These are phyloP conservation scores for Artibeus lituratus DNA, from an alignment of 2,797 vertebrate genomes.

Conservation along the genomic window DNA sequence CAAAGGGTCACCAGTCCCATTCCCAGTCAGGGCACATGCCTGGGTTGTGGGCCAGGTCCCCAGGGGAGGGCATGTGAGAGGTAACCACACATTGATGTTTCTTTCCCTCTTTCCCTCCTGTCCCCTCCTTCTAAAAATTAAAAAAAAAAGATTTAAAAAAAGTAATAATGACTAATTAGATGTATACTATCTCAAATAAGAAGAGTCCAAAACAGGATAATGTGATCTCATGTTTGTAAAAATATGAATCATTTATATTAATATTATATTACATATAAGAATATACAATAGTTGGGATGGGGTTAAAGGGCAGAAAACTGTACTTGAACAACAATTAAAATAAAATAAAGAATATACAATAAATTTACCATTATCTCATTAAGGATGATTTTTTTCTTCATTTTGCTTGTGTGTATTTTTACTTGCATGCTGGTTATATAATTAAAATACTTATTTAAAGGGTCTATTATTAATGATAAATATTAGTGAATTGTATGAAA, in stretches of 20 bases:
- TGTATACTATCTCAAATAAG: neutral
- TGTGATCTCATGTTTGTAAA: neutral
- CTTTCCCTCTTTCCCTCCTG: no score
- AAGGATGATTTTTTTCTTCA: neutral
- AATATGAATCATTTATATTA: neutral
- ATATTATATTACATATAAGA: neutral
- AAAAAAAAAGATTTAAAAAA: no score
- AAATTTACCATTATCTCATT: neutral
- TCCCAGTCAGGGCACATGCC: no score
- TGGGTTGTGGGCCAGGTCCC: no score
- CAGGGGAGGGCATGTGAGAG: no score
- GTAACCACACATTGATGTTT: no score
- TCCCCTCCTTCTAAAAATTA: no score
- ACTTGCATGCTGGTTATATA: neutral
- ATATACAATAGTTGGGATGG: neutral
- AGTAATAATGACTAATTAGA: neutral
- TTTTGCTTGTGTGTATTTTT: constrained; percentile 9
- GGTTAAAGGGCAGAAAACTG: no score
- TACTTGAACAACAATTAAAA: no score
- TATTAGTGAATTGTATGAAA: neutral
- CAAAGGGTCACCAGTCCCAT: no score
- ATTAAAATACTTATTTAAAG: constrained; percentile 23
- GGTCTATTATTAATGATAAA: neutral
- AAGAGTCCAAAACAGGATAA: neutral
- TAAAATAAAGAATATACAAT: neutral